Conservation (phyloP, 2,113 vertebrate genomes). For the Canis aureus region DNA sequence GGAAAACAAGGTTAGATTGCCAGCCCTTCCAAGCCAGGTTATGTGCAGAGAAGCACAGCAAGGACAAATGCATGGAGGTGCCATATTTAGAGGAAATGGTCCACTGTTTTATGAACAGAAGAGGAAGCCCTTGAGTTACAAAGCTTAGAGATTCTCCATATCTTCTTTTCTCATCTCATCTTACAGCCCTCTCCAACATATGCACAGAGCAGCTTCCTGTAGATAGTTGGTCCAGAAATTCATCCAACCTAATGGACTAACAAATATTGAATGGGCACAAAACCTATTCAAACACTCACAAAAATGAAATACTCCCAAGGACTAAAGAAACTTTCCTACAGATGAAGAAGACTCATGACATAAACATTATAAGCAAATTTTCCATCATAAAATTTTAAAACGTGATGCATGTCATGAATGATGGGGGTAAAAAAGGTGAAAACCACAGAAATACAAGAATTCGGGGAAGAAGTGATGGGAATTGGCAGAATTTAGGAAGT, state of each 20-base stretch:
- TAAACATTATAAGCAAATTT: not conserved
- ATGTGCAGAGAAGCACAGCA: not conserved
- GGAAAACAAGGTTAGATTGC: not conserved
- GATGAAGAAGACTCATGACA: not conserved
- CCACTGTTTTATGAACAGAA: not conserved
- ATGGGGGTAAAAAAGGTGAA: not conserved
- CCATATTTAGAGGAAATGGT: not conserved
- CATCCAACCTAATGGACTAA: not conserved
- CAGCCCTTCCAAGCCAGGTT: not conserved
- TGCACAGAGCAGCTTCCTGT: not conserved
- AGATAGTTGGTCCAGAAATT: not conserved
- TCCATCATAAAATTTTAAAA: not conserved
- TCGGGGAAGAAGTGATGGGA: not conserved
- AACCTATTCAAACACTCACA: not conserved
- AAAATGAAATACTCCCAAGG: not conserved
- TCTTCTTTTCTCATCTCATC: not conserved
- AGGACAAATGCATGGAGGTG: accelerated
- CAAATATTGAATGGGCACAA: not conserved
- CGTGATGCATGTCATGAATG: not conserved
- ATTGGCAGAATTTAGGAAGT: not conserved
- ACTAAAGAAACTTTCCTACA: not conserved
- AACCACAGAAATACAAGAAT: not conserved
- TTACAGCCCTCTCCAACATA: not conserved
- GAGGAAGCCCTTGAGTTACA: not conserved
- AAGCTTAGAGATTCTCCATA: not conserved